Percentiles rank a stretch among this genome's conserved stretches.
Evolutionary conservation across 64 coral and sea anemone species (phyloP).

Genomic region (Stylophora pistillata): DNA sequence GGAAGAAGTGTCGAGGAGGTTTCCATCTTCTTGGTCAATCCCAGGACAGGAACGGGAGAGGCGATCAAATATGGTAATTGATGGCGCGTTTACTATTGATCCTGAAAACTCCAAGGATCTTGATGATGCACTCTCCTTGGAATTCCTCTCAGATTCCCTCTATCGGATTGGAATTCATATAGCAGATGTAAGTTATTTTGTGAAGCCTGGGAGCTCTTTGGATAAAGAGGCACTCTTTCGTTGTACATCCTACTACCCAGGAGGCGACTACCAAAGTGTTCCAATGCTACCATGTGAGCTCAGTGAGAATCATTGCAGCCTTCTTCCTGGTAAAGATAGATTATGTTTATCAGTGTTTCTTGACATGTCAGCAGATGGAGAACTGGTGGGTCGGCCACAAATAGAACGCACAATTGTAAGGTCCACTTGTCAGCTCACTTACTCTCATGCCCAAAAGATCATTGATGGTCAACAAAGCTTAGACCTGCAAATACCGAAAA

Average conservation of each 20-base stretch:
- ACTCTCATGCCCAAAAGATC: conserved; percentile 63
- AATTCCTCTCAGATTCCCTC: conserved; percentile 7
- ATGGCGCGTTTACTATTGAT: conserved; percentile 74
- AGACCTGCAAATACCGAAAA: not conserved
- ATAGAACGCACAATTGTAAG: conserved; percentile 58
- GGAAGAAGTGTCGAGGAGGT: not conserved
- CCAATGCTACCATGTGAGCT: conserved; percentile 76
- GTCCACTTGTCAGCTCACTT: conserved; percentile 50
- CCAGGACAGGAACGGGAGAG: conserved; percentile 20
- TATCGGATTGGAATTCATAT: conserved; percentile 78
- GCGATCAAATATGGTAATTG: conserved; percentile 23
- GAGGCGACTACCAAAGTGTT: conserved; percentile 30
- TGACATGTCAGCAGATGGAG: conserved; percentile 22
- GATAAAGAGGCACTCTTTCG: conserved; percentile 68
- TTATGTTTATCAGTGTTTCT: conserved; percentile 67
- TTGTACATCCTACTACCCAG: conserved; percentile 73
- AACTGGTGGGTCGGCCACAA: conserved; percentile 38
- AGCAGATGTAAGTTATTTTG: conserved; percentile 75
- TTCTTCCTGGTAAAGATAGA: conserved; percentile 59
- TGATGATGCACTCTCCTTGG: conserved; percentile 80
- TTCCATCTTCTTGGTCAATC: conserved; percentile 37
- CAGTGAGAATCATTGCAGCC: conserved; percentile 78
- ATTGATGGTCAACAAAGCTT: conserved; percentile 9
- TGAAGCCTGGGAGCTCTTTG: conserved; percentile 53
- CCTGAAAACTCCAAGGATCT: conserved; percentile 74